Base-by-base conservation (phyloP, 1,140 invertebrate genomes). In the Formica selysi region DNA sequence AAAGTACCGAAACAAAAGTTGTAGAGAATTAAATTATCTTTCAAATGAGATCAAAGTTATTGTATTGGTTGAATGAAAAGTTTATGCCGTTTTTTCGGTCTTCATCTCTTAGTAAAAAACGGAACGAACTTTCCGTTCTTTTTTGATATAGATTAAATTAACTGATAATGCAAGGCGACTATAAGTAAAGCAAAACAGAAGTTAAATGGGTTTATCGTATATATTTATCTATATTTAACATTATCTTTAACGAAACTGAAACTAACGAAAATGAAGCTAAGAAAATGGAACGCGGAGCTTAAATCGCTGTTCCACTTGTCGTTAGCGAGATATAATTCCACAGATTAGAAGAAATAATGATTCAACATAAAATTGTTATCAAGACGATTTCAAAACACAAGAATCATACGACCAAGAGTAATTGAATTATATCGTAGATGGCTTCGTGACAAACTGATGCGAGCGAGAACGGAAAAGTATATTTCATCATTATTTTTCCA, bases 361-460 rank as follows among this genome's bases (percentile, higher is more conserved):
- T n/a, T 19, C 48, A 8, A 70, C 4, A 4, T 41, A 6, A 41
- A 70, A 80, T 80, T 32, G 62, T 41, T 22, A 19, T 16, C 7
- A 61, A 70, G 16, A 8, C 10, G 36, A n/a, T 29, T 70, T 80
- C 10, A 29, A 57, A 70, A 57, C 13, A 11, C n/a, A n/a, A 51
- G 41, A 67, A 38, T 54, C 48, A 19, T 51, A 51, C 13, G 44
- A 48, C 4, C 48, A 51, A 19, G 3, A 19, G 5, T 70, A 70
- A 71, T 80, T 68, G 54, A 80, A 71, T 59, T 80, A 80, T 36
- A 41, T 38, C 8, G 44, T 13, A 80, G 68, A 71, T 71, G 48
- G 48, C 65, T 71, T 80, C 48, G 32, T 5, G 10, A 11, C 65
- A 16, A 51, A 22, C 11, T n/a, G 22, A 48, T 36, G 26, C 38